Evolutionary conservation across 92 coral and sea anemone genomes (phyloP), one percentile per base, ranked within the genome.

Genomic region (Heteractis magnifica): DNA sequence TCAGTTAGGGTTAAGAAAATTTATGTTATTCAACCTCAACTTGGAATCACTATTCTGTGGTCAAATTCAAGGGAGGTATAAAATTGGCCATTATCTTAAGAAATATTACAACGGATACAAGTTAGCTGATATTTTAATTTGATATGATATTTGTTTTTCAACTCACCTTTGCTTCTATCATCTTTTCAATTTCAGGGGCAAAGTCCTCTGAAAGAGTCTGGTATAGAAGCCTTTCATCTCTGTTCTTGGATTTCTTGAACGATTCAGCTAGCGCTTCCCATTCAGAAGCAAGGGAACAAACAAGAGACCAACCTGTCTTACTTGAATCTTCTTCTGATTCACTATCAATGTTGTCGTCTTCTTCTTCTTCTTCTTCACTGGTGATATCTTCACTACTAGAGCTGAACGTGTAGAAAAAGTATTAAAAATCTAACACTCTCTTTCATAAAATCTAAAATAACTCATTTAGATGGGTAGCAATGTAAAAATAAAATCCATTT

Each of bases 201-300:
- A 95, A 95, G 92, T 95, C 98, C 80, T 94, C 92, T 58, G 97
- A 89, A 52, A 95, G 94, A 4, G 98, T 95, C 59, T 95, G 92
- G 79, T 93, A 91, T 51, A 95, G 97, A 85, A 92, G 87, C 83
- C 92, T 95, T 81, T 95, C 98, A 65, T 95, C 98, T 48, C 90
- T 90, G 78, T 95, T 83, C 65, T 94, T 91, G 85, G 95, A 94
- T 58, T 89, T 94, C 86, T 88, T 90, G 82, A 93, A 95, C 16
- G 92, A 90, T 79, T 93, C 98, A 0, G 98, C 97, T 4, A 95
- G 83, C 53, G 91, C 89, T 56, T 95, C 98, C 98, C 98, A 95
- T 68, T 95, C 98, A 34, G 89, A 85, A 34, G 90, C 92, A 1
- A 94, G 92, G 5, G 98, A 93, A 58, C 98, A 95, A 41, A 87